phyloP scores from a whole-genome alignment of 2,888 invertebrate species.

The Aphodius sticticus region DNA sequence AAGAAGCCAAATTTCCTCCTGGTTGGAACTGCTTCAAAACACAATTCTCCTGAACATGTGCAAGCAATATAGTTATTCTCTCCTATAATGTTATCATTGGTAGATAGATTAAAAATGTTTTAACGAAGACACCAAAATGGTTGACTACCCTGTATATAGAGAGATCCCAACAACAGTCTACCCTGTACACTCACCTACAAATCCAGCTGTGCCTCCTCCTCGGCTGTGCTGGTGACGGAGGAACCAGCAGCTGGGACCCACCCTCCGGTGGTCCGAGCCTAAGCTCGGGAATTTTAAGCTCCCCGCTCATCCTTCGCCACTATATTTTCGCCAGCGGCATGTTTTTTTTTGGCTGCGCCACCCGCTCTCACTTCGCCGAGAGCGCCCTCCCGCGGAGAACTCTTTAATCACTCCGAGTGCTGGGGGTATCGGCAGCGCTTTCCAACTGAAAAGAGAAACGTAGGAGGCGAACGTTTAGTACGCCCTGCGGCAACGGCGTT shows the following conservation, averaged over 20 bases:
- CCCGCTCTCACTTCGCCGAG: slow-evolving; percentile 25
- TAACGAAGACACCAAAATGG: background rate
- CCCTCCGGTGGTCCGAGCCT: slow-evolving; percentile 68
- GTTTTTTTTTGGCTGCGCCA: slow-evolving; percentile 21
- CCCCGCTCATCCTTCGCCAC: slow-evolving; percentile 62
- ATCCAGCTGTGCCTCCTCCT: slow-evolving; percentile 80
- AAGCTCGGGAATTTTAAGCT: slow-evolving; percentile 73
- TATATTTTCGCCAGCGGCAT: slow-evolving; percentile 33
- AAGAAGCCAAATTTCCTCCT: too few relatives aligned
- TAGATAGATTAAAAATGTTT: background rate
- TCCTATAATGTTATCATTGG: too few relatives aligned
- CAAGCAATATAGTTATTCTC: too few relatives aligned
- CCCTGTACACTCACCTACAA: slow-evolving; percentile 69
- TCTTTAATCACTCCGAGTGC: slow-evolving; percentile 21
- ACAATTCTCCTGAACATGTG: too few relatives aligned
- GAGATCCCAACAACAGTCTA: background rate
- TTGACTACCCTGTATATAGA: background rate
- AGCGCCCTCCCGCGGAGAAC: background rate
- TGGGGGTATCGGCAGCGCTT: background rate
- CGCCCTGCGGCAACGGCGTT: background rate
- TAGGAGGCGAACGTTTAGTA: background rate
- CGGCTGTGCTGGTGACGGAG: slow-evolving; percentile 64
- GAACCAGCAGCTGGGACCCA: slow-evolving; percentile 57
- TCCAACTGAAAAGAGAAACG: background rate
- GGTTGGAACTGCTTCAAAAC: too few relatives aligned